phyloP scores from a whole-genome alignment of 2,888 invertebrate genomes.

The Stomorhina lunata region DNA sequence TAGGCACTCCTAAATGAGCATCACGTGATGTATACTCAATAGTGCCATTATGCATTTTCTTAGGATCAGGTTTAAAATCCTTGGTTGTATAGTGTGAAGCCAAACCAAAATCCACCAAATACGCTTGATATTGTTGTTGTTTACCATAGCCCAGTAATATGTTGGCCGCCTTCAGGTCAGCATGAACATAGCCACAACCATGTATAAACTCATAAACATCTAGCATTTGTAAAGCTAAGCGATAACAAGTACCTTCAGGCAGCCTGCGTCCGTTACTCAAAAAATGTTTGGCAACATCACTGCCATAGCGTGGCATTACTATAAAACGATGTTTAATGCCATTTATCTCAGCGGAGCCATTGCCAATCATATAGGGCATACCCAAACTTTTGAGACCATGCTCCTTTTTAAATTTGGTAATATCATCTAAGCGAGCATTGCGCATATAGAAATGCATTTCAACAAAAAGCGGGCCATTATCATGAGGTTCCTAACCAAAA shows the following conservation, averaged over 20 bases:
- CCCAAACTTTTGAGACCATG: conserved; percentile 69
- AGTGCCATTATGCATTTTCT: conserved; percentile 97
- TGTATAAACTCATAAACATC: conserved; percentile 97
- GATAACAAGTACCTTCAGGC: conserved; percentile 87
- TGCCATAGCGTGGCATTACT: conserved; percentile 93
- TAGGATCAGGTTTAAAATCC: conserved; percentile 92
- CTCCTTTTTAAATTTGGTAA: conserved; percentile 67
- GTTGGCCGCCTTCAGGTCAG: conserved; percentile 97
- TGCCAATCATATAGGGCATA: conserved; percentile 84
- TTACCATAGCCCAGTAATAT: conserved; percentile 88
- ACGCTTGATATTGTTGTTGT: conserved; percentile 86
- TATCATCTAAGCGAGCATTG: conserved; percentile 83
- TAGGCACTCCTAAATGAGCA: conserved; percentile 94
- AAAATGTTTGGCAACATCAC: conserved; percentile 90
- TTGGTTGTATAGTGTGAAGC: conserved; percentile 88
- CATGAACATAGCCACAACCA: conserved; percentile 93
- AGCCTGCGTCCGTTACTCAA: conserved; percentile 85
- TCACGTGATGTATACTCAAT: conserved; percentile 97
- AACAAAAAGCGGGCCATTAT: conserved; percentile 84
- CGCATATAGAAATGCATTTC: conserved; percentile 86
- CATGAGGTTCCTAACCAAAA: conserved; percentile 70
- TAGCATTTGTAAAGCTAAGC: conserved; percentile 91
- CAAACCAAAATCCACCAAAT: conserved; percentile 96
- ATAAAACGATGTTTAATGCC: conserved; percentile 91
- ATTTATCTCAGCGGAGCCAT: conserved; percentile 89